Conservation (phyloP, 2,113 vertebrate species). For the Pterocles orientalis region DNA sequence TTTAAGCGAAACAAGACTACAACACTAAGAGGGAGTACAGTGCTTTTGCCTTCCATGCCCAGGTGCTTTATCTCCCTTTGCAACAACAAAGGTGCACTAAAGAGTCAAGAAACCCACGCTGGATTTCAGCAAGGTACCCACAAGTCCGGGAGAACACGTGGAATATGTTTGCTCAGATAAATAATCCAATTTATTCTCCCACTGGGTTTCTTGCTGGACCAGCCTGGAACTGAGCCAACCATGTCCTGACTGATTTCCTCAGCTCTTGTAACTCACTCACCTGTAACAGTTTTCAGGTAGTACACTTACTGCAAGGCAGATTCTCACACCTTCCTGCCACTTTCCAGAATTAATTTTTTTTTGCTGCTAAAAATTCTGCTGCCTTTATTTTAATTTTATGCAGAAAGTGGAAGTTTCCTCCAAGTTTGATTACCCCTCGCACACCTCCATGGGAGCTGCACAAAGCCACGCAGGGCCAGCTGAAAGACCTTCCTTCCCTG, state of each 20-base stretch:
- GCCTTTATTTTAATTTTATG: not conserved
- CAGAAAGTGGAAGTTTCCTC: not conserved
- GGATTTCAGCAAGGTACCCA: not conserved
- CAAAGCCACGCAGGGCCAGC: not conserved
- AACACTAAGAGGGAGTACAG: not conserved
- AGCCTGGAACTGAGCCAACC: not conserved
- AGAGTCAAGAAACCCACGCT: not conserved
- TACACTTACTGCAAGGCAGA: not conserved
- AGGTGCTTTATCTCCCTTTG: not conserved
- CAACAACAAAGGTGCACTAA: not conserved
- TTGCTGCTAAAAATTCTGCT: not conserved
- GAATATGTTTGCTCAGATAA: not conserved
- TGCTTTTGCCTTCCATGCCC: not conserved
- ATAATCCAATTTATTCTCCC: not conserved
- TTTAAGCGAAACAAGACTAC: constrained; percentile 6
- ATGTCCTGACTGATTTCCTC: not conserved
- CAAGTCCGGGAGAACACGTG: not conserved
- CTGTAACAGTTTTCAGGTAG: not conserved
- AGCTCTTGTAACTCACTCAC: not conserved
- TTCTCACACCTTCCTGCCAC: not conserved
- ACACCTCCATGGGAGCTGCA: not conserved
- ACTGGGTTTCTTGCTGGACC: not conserved
- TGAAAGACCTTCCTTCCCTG: not conserved
- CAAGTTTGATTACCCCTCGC: not conserved
- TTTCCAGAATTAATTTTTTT: not conserved